Percentiles rank a stretch among this genome's conserved stretches.
These are phyloP conservation scores for Andrena cerasifolii DNA, from an alignment of 1,140 invertebrate genomes.

Conservation along the genomic window DNA sequence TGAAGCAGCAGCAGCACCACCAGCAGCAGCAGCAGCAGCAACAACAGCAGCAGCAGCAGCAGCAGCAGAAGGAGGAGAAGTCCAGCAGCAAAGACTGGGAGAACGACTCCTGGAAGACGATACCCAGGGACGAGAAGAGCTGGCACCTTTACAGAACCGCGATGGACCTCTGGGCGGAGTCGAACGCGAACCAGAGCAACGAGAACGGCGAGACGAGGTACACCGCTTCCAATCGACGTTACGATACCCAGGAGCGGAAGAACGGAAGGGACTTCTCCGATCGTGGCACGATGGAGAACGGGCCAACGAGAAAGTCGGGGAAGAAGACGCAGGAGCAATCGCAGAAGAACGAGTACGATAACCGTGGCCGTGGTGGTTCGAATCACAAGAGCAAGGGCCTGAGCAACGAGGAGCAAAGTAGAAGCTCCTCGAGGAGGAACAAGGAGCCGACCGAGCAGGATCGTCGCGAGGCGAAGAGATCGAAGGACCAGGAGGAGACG, in stretches of 20 bases:
- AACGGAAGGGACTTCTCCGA: conserved; percentile 63
- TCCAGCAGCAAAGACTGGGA: conserved; percentile 75
- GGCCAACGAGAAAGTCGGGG: conserved; percentile 57
- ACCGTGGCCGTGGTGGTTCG: conserved; percentile 43
- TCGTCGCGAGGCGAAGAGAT: conserved; percentile 57
- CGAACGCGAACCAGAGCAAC: conserved; percentile 61
- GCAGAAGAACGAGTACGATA: conserved; percentile 62
- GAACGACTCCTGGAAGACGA: conserved; percentile 81
- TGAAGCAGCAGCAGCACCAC: conserved; percentile 59
- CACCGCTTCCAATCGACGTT: conserved; percentile 52
- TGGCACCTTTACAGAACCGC: conserved; percentile 82
- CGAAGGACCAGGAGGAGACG: conserved; percentile 69
- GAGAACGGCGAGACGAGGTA: conserved; percentile 69
- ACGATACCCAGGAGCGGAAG: conserved; percentile 64
- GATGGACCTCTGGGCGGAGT: conserved; percentile 81
- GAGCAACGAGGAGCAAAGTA: conserved; percentile 52
- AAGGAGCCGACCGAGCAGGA: conserved; percentile 52
- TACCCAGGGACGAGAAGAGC: conserved; percentile 80
- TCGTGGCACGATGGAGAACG: conserved; percentile 57
- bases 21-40: no score
- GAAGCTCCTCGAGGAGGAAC: conserved; percentile 54
- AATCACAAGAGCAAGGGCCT: conserved; percentile 64
- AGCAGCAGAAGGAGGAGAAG: conserved; percentile 66
- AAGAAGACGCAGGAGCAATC: conserved; percentile 54
- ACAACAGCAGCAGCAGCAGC: conserved; percentile 59